These are phyloP conservation scores for Carollia perspicillata DNA, from an alignment of 2,113 vertebrate genomes.

Conservation along the genomic window DNA sequence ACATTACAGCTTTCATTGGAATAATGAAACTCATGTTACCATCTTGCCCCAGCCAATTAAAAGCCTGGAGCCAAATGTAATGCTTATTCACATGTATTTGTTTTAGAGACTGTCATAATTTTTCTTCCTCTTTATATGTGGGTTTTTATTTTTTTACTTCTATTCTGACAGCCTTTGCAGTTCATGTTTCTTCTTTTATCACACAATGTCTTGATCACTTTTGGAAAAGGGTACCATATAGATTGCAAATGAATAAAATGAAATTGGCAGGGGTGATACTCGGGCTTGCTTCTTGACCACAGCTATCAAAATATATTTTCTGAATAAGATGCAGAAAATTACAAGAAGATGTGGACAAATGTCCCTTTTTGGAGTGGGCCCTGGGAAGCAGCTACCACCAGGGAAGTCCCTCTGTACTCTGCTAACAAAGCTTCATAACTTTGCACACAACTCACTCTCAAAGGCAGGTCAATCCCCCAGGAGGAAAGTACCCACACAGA, in stretches of 20 bases:
- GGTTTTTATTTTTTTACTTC: conserved; percentile 51
- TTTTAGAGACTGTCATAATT: not conserved
- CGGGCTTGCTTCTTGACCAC: not conserved
- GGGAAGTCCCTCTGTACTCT: not conserved
- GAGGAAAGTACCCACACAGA: not conserved
- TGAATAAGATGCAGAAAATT: not conserved
- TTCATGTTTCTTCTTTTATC: conserved; percentile 7
- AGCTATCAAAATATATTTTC: not conserved
- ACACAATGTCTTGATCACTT: not conserved
- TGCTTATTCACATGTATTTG: not conserved
- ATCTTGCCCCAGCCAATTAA: not conserved
- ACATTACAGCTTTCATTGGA: not conserved
- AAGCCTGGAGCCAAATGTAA: not conserved
- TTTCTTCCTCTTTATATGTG: not conserved
- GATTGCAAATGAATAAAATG: not conserved
- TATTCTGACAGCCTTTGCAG: not conserved
- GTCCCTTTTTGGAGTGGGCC: not conserved
- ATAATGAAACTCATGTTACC: not conserved
- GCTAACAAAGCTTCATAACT: not conserved
- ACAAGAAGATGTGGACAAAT: not conserved
- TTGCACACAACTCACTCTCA: not conserved
- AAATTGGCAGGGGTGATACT: not conserved
- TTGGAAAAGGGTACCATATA: not conserved
- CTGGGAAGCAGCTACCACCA: not conserved
- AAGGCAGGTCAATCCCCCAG: not conserved